Percentiles rank a stretch among this genome's conserved stretches.
These are phyloP conservation scores for Temnothorax nylanderi DNA, from an alignment of 1,140 invertebrate genomes.

Conservation along the genomic window DNA sequence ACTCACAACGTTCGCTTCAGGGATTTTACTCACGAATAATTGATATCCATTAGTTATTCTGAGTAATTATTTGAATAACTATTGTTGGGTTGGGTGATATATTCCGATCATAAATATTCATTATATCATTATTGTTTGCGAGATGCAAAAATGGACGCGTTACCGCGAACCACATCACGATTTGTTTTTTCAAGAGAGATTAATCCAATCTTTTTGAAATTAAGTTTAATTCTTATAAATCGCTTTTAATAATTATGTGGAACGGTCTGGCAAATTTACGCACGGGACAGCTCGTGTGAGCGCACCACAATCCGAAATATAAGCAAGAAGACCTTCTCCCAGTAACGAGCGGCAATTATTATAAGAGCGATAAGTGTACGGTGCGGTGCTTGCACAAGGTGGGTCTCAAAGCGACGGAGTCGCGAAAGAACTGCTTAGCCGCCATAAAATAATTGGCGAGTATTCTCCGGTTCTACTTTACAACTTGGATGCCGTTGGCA, in stretches of 20 bases:
- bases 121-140: constrained; percentile 23
- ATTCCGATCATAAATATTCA: constrained; percentile 50
- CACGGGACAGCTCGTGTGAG: not conserved
- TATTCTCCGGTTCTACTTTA: not conserved
- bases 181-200: not conserved
- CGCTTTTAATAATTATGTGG: not conserved
- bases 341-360: constrained; percentile 63
- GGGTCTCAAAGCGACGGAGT: constrained; percentile 15
- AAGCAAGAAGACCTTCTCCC: constrained; percentile 28
- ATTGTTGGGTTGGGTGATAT: constrained; percentile 3
- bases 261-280: constrained; percentile 30
- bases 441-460: constrained; percentile 47
- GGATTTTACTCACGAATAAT: constrained; percentile 23
- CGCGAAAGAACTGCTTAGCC: constrained; percentile 32
- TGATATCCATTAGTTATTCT: constrained; percentile 26
- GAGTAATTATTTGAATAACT: constrained; percentile 36
- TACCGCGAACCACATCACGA: not conserved
- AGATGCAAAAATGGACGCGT: not conserved
- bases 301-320: not conserved
- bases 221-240: constrained; percentile 27
- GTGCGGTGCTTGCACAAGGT: constrained; percentile 15
- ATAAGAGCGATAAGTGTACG: constrained; percentile 59
- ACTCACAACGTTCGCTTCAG: not conserved
- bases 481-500: not conserved
- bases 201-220: constrained; percentile 13